Evolutionary conservation across 2,888 invertebrate genomes (phyloP).

Genomic region (Hartigia nigra): DNA sequence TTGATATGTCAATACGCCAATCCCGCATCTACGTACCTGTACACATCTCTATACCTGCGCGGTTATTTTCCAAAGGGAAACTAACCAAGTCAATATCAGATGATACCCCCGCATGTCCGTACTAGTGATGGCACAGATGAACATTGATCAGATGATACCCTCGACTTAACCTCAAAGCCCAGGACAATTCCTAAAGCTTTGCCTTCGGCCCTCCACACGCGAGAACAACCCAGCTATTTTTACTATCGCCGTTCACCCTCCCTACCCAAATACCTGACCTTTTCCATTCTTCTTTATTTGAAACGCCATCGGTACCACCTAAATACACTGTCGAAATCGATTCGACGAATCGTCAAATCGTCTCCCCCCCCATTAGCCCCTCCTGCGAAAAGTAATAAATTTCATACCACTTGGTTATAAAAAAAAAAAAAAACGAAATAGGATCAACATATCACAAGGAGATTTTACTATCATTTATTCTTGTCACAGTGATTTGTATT

Average conservation of each 20-base stretch:
- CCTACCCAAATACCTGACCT: background rate
- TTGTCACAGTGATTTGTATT: background rate
- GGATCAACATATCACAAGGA: background rate
- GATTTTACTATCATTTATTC: background rate
- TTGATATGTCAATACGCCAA: background rate
- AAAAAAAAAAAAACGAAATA: background rate
- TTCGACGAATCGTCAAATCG: background rate
- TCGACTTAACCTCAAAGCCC: slow-evolving; percentile 1
- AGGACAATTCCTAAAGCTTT: background rate
- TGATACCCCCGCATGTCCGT: slow-evolving; percentile 2
- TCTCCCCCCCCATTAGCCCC: background rate
- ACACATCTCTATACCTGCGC: background rate
- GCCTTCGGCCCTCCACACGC: background rate
- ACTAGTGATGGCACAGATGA: too few relatives aligned
- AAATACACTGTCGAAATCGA: background rate
- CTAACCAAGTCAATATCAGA: background rate
- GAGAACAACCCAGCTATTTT: background rate
- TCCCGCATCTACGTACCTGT: background rate
- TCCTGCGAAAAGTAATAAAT: background rate
- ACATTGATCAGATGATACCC: slow-evolving; percentile 1
- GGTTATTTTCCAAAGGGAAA: background rate
- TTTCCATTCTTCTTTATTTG: background rate
- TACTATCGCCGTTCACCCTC: background rate
- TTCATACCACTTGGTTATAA: background rate
- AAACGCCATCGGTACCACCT: background rate